These are phyloP conservation scores for Nycticorax nycticorax DNA, from an alignment of 2,113 vertebrate species.

Conservation along the genomic window DNA sequence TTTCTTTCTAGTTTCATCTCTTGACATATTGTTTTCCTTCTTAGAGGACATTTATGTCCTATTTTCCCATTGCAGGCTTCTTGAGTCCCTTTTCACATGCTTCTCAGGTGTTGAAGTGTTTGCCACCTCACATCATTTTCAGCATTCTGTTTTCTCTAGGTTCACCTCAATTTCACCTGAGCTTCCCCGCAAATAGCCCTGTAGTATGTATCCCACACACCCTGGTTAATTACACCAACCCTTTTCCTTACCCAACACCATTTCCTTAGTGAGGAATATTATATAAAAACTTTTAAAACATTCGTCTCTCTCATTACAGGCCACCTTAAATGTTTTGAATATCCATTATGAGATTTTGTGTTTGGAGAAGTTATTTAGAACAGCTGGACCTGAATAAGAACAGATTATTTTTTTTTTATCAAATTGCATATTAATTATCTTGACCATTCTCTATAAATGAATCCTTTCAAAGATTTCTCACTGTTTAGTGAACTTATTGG, in stretches of 20 bases:
- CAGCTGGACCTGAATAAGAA: not conserved
- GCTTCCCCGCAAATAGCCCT: not conserved
- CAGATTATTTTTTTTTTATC: not conserved
- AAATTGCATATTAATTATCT: not conserved
- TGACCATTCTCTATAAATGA: not conserved
- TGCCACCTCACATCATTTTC: not conserved
- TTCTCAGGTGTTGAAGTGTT: not conserved
- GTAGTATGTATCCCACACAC: accelerated
- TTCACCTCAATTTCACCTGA: not conserved
- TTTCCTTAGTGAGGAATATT: not conserved
- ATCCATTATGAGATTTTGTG: not conserved
- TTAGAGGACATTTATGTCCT: not conserved
- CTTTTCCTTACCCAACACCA: not conserved
- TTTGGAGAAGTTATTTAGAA: not conserved
- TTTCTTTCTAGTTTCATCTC: not conserved
- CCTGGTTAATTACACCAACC: not conserved
- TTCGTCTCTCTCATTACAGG: not conserved
- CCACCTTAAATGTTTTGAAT: accelerated
- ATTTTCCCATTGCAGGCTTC: not conserved
- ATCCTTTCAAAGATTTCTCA: not conserved
- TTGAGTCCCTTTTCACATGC: not conserved
- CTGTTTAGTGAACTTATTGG: not conserved
- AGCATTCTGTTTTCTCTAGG: not conserved
- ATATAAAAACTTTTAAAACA: not conserved
- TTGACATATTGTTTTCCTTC: not conserved